Evolutionary conservation across 2,888 invertebrate genomes (phyloP), one percentile per base, ranked within the genome.

Genomic region (Pyrrhia umbra): DNA sequence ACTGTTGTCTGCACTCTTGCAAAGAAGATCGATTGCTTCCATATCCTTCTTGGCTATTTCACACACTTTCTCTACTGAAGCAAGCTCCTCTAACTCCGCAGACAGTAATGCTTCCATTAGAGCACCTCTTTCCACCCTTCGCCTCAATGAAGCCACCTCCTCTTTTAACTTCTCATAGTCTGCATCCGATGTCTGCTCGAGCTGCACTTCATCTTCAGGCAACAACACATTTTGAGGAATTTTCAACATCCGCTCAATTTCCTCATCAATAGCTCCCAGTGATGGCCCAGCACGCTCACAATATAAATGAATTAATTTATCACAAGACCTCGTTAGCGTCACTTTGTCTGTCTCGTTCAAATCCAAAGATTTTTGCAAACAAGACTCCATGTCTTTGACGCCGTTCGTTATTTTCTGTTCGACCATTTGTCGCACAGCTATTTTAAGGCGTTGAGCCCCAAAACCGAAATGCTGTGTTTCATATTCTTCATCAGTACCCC

Each of bases 391-490:
- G 49, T 90, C 91, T 67, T 91, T 93, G 0, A 94, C 87, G 15
- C 91, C 90, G 6, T 84, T 86, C 46, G 84, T 88, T 56, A 95
- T 90, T 86, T 94, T 94, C 60, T 93, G 89, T 77, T 94, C 91
- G 1, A 94, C 87, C 92, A 95, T 92, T 86, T 92, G 88, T 15
- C 94, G 88, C 25, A 95, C 85, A 2, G 95, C 88, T 47, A 94
- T 92, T 90, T 94, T 92, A 0, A 95, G 80, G 10, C 92, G 86
- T 80, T 94, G 94, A 5, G 92, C 82, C 18, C 95, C 95, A 70
- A 95, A 95, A 50, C 95, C 94, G 55, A 94, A 95, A 72, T 91
- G 92, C 74, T 95, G 94, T 0, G 94, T 94, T 80, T 94, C 93
- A 70, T 95, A 95, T 85, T 95, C 95, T 85, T 95, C 95, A 2